Percentiles rank a stretch among this genome's conserved stretches.
phyloP scores from a whole-genome alignment of 2,888 invertebrate genomes.

The Epistrophella euchroma region DNA sequence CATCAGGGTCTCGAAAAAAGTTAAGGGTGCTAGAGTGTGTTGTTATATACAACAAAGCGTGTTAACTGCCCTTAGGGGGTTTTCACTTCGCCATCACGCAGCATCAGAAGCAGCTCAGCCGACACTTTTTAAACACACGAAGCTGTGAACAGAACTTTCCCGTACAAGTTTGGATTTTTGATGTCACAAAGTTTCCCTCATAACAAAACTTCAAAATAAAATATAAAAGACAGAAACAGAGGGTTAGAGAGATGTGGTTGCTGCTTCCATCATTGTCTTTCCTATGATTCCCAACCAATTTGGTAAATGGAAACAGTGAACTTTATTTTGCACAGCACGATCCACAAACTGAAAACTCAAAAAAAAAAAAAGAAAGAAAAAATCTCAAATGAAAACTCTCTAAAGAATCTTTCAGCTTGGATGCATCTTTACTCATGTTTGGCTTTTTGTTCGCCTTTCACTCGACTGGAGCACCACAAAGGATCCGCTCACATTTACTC shows the following conservation, averaged over 20 bases:
- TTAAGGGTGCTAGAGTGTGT: constrained; percentile 71
- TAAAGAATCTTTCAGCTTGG: constrained; percentile 70
- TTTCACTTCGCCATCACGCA: constrained; percentile 28
- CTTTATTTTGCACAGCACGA: constrained; percentile 31
- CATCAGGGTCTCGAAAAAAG: constrained; percentile 31
- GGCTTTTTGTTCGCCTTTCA: constrained; percentile 81
- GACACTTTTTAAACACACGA: constrained; percentile 38
- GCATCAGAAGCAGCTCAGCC: constrained; percentile 11
- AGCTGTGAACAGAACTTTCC: constrained; percentile 44
- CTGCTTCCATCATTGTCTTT: constrained; percentile 33
- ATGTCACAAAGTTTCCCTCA: constrained; percentile 57
- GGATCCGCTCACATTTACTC: constrained; percentile 61
- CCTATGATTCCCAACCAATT: constrained; percentile 30
- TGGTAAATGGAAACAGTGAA: constrained; percentile 55
- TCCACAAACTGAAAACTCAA: constrained; percentile 19
- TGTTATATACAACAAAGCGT: constrained; percentile 23
- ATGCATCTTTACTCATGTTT: constrained; percentile 70
- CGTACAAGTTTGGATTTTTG: constrained; percentile 41
- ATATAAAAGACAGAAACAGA: constrained; percentile 5
- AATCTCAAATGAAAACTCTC: constrained; percentile 75
- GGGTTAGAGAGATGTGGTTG: background rate
- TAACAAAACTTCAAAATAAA: constrained; percentile 46
- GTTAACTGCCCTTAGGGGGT: constrained; percentile 52
- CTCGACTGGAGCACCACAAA: constrained; percentile 82
- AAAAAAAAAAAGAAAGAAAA: constrained; percentile 61